Conservation (phyloP, 2,797 vertebrate genomes). For the Melanotaenia trifasciata region DNA sequence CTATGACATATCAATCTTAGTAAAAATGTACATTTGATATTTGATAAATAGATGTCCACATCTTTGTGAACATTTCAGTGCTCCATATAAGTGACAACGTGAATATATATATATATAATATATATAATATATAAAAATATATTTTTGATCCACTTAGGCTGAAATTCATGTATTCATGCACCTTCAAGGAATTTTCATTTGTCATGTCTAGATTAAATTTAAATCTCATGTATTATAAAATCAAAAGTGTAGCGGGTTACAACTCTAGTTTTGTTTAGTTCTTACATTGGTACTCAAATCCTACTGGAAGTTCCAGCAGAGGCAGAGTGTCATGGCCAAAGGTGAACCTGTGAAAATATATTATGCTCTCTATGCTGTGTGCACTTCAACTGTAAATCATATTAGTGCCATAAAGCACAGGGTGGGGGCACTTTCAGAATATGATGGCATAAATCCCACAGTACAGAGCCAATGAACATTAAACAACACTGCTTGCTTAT, state of each 20-base stretch:
- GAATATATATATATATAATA: too few species aligned
- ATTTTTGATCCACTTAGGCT: background rate
- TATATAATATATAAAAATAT: too few species aligned
- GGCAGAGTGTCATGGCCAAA: constrained; percentile 29
- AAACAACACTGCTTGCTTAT: constrained; percentile 14
- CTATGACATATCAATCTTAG: background rate
- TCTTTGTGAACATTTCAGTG: background rate
- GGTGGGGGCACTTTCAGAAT: constrained; percentile 60
- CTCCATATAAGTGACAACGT: background rate
- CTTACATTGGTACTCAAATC: constrained; percentile 8
- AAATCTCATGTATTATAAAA: too few species aligned
- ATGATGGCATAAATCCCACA: constrained; percentile 62
- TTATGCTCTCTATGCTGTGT: constrained; percentile 51
- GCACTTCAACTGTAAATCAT: constrained; percentile 69
- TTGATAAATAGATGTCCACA: background rate
- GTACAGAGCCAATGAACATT: constrained; percentile 46
- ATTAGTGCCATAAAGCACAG: constrained; percentile 71
- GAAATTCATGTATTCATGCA: background rate
- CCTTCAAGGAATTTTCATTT: constrained; percentile 3
- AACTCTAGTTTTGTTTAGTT: background rate
- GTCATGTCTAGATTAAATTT: background rate
- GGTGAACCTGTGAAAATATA: constrained; percentile 50
- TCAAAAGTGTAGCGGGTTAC: too few species aligned
- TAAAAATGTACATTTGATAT: background rate
- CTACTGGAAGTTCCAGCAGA: constrained; percentile 21